Conservation (phyloP, 2,113 vertebrate species). For the Phalacrocorax carbo region DNA sequence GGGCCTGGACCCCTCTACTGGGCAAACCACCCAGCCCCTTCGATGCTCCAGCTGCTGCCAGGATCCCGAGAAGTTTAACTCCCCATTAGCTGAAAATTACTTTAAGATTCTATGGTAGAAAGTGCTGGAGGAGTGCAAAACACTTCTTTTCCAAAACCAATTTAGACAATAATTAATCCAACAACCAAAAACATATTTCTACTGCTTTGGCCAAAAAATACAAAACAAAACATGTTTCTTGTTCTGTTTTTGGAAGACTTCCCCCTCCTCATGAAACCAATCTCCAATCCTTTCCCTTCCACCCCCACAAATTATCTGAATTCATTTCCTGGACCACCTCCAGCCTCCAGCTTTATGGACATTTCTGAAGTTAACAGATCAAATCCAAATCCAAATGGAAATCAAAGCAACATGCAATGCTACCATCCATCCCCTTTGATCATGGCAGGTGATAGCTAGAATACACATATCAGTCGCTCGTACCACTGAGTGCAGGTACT, state of each 20-base stretch:
- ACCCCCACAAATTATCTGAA: not conserved
- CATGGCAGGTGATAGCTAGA: not conserved
- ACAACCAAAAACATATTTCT: not conserved
- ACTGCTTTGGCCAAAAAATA: not conserved
- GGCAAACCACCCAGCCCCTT: not conserved
- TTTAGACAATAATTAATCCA: not conserved
- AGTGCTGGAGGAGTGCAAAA: not conserved
- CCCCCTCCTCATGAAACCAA: not conserved
- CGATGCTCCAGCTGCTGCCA: constrained; percentile 1
- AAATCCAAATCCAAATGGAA: not conserved
- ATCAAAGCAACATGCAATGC: not conserved
- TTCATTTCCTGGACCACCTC: not conserved
- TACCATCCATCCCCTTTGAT: not conserved
- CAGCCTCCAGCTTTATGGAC: constrained; percentile 4
- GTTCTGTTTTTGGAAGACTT: not conserved
- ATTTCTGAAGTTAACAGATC: not conserved
- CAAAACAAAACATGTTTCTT: not conserved
- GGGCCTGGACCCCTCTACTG: not conserved
- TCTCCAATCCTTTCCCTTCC: not conserved
- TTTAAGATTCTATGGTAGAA: not conserved
- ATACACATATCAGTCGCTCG: constrained; percentile 26
- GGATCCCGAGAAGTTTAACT: not conserved
- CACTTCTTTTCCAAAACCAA: not conserved
- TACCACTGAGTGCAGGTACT: constrained; percentile 92
- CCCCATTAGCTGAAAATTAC: not conserved